These are phyloP conservation scores for Aldrovandia affinis DNA, from an alignment of 2,797 vertebrate species.

Conservation along the genomic window DNA sequence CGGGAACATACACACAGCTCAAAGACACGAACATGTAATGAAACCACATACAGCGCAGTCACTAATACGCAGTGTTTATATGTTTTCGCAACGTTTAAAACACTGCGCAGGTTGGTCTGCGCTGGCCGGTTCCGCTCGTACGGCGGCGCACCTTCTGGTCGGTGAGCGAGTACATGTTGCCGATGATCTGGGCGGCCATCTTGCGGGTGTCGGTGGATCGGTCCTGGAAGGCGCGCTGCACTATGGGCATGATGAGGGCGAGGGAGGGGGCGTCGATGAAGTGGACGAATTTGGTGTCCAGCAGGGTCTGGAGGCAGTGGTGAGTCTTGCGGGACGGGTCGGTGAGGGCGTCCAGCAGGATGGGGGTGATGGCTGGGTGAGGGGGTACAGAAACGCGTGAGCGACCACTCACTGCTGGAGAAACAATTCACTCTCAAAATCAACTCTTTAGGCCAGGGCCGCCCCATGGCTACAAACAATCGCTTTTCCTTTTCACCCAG, in stretches of 20 bases:
- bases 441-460: background rate
- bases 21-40: background rate
- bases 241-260: conserved; percentile 98
- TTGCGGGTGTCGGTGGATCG: conserved; percentile 97
- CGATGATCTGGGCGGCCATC: conserved; percentile 99
- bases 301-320: conserved; percentile 91
- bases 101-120: too few species aligned
- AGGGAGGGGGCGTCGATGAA: conserved; percentile 97
- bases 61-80: background rate
- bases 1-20: background rate
- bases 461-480: background rate
- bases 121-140: background rate
- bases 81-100: too few species aligned
- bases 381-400: background rate
- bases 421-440: background rate
- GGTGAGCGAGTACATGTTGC: conserved; percentile 99
- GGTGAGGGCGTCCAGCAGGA: conserved; percentile 93
- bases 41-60: background rate
- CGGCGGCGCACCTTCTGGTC: conserved; percentile 88
- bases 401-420: background rate
- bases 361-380: conserved; percentile 87
- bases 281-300: conserved; percentile 98
- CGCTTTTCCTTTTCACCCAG: background rate
- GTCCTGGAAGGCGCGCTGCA: conserved; percentile 97
- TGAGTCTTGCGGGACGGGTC: conserved; percentile 94